Base-by-base conservation (phyloP, 92 coral and sea anemone genomes). In the Epizoanthus ramosus region DNA sequence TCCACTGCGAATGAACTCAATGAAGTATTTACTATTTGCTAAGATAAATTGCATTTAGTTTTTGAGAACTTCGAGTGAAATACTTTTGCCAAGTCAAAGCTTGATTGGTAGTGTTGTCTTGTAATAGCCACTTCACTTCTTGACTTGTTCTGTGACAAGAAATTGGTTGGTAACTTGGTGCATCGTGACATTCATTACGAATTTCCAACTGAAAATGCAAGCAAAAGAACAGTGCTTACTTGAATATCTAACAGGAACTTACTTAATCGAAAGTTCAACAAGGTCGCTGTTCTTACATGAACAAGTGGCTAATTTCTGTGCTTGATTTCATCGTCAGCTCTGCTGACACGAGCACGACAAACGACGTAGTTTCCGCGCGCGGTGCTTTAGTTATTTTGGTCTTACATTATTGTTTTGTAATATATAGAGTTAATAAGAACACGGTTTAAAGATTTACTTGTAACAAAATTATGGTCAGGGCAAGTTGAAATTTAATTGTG, bases 221-320 rank as follows among this genome's bases (percentile, higher is more conserved):
- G 54, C 54, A 75, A 57, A 57, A 35, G n/a, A 22, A 54, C 63
- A 39, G 22, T 19, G 16, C 24, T 77, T 61, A 24, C 57, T 41
- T 21, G 70, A 63, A 41, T 31, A 63, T 60, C 69, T 17, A 63
- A 61, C 23, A 43, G 71, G 65, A 77, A 77, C 82, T 60, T 63
- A 16, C 59, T 77, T 28, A 37, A 77, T 63, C 69, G 56, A 77
- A 60, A 61, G 68, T 77, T 77, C 82, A 77, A 61, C 65, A 41
- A 24, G 60, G 82, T 60, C 56, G 57, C 68, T 41, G 71, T 61
- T n/a, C 33, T 61, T 22, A 61, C 66, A 39, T 39, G 57, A 74
- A 65, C 82, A 61, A 77, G 82, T 77, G 70, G 52, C 82, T 61
- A 37, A 61, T 77, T 77, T 77, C 19, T 77, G 58, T 69, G 66